Percentiles rank a stretch among this genome's conserved stretches.
These are phyloP conservation scores for Drosophila austrosaltans DNA, from an alignment of 2,888 invertebrate species.

Conservation along the genomic window DNA sequence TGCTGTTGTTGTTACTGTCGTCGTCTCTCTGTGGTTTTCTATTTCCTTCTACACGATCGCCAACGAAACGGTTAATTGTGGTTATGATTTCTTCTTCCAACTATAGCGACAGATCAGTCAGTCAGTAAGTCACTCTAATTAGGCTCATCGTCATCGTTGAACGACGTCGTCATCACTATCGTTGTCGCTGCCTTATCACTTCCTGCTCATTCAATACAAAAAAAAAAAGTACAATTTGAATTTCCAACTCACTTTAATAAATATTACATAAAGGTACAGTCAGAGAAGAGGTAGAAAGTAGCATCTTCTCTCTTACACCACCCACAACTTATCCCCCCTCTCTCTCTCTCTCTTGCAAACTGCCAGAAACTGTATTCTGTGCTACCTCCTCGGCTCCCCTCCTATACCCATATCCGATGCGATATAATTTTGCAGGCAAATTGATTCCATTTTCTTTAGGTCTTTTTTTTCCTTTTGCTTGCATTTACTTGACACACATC, in stretches of 20 bases:
- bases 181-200: slow-evolving; percentile 46
- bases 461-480: slow-evolving; percentile 50
- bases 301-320: slow-evolving; percentile 9
- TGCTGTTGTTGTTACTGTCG: neutral
- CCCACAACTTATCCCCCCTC: neutral
- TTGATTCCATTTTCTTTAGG: slow-evolving; percentile 60
- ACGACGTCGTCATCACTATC: neutral
- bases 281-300: slow-evolving; percentile 5
- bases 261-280: slow-evolving; percentile 48
- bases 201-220: slow-evolving; percentile 2
- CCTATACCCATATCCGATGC: slow-evolving; percentile 62
- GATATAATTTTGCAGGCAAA: slow-evolving; percentile 74
- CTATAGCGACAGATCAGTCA: slow-evolving; percentile 7
- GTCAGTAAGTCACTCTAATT: slow-evolving; percentile 52
- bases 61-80: slow-evolving; percentile 70
- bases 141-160: slow-evolving; percentile 39
- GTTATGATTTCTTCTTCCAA: slow-evolving; percentile 60
- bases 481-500: slow-evolving; percentile 81
- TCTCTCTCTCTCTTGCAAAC: neutral
- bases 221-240: slow-evolving; percentile 57
- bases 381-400: slow-evolving; percentile 12
- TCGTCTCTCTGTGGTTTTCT: slow-evolving; percentile 8
- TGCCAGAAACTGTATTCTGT: no score
- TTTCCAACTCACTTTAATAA: slow-evolving; percentile 47
- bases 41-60: slow-evolving; percentile 39